A percentile compares a stretch with the other conserved stretches of the same genome.
Evolutionary conservation across 2,888 invertebrate species (phyloP).

Genomic region (Volucella inflata): DNA sequence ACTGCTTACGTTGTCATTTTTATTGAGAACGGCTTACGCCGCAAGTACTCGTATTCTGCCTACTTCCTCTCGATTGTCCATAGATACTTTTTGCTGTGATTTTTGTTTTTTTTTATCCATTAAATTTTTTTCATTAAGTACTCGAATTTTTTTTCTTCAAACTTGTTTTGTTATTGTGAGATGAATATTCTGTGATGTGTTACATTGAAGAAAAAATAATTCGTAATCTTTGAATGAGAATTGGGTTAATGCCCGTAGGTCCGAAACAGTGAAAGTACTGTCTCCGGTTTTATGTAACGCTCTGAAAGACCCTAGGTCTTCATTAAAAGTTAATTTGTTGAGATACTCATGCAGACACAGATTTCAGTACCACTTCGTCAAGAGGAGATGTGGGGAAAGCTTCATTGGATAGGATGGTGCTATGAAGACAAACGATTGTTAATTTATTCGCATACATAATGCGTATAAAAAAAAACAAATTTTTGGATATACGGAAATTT

Average conservation of each 20-base stretch:
- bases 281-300: conserved; percentile 44
- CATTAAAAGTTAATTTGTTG: conserved; percentile 27
- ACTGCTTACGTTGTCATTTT: conserved; percentile 32
- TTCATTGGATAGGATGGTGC: conserved; percentile 32
- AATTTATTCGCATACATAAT: conserved; percentile 46
- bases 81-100: neutral
- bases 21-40: neutral
- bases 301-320: conserved; percentile 10
- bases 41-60: neutral
- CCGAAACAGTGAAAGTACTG: conserved; percentile 55
- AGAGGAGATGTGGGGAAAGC: neutral
- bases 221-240: conserved; percentile 14
- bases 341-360: conserved; percentile 29
- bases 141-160: neutral
- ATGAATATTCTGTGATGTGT: conserved; percentile 59
- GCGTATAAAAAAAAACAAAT: neutral
- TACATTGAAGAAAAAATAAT: conserved; percentile 3
- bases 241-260: conserved; percentile 19
- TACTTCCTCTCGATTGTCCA: neutral
- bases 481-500: conserved; percentile 26
- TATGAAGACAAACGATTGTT: conserved; percentile 8
- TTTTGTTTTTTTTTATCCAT: conserved; percentile 15
- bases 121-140: conserved; percentile 11
- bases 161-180: conserved; percentile 16
- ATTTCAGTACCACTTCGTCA: conserved; percentile 23